Evolutionary conservation across 1,140 invertebrate genomes (phyloP).

Genomic region (Heliconius eleuchia): DNA sequence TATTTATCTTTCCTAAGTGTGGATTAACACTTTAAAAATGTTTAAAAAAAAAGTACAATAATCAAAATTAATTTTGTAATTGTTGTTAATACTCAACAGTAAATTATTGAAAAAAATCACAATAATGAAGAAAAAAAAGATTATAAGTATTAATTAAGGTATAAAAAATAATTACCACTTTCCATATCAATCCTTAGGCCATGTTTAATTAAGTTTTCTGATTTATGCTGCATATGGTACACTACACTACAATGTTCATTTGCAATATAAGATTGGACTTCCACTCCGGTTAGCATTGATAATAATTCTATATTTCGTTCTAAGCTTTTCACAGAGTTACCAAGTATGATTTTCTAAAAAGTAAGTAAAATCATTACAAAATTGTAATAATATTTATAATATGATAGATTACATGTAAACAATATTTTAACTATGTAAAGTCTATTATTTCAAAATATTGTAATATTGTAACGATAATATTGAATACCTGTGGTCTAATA

Average conservation of each 20-base stretch:
- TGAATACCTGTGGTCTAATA: conserved; percentile 57
- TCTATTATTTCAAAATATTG: too few relatives aligned
- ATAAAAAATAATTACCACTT: conserved; percentile 40
- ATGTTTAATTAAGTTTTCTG: conserved; percentile 54
- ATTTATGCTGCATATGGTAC: conserved; percentile 62
- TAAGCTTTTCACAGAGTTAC: conserved; percentile 50
- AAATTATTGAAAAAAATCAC: not conserved
- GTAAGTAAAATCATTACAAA: too few relatives aligned
- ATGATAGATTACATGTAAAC: not conserved
- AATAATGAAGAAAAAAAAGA: too few relatives aligned
- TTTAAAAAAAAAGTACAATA: too few relatives aligned
- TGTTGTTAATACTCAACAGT: not conserved
- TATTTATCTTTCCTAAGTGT: too few relatives aligned
- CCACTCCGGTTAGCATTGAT: conserved; percentile 60
- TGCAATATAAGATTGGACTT: conserved; percentile 63
- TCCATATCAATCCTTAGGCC: conserved; percentile 63
- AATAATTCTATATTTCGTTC: conserved; percentile 56
- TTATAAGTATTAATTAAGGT: not conserved
- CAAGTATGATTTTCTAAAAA: conserved; percentile 61
- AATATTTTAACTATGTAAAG: too few relatives aligned
- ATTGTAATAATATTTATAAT: conserved; percentile 9
- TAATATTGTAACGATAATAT: too few relatives aligned
- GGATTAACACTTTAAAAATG: too few relatives aligned
- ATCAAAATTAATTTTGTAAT: too few relatives aligned
- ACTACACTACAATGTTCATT: conserved; percentile 63